Evolutionary conservation across 2,113 vertebrate species (phyloP), one percentile per base, ranked within the genome.

Genomic region (Saguinus imperator): DNA sequence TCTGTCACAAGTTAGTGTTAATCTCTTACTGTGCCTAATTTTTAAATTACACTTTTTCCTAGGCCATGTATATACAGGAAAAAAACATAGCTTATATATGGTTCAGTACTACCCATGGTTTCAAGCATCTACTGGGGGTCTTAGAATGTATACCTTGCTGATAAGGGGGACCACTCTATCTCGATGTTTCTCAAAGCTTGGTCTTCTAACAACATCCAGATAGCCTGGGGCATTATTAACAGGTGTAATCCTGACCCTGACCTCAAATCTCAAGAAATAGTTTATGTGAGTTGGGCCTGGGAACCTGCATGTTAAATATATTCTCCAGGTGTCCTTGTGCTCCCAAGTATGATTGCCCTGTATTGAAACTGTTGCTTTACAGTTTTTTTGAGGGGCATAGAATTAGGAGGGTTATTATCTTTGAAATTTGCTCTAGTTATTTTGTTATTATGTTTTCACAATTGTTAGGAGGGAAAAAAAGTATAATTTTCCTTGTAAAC

Each of bases 361-460:
- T 48, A 17, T 5, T 16, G 25, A 75, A 90, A 55, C 40, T 4
- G 1, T 70, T 58, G 17, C 14, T 92, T 61, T 45, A n/a, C 45
- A 25, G 70, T 29, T 16, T 81, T 91, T 91, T 61, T n/a, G 64
- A 75, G 21, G 68, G 48, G 21, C 16, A 76, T 66, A 27, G 64
- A 64, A 92, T 89, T 87, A 80, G 25, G 52, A 86, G 45, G 40
- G 10, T 40, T n/a, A 73, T 32, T 66, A 29, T 68, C 68, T 93
- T 95, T 94, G 37, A 73, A n/a, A 43, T 29, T 83, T 91, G 12
- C 55, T 70, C 3, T 61, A 43, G n/a, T 84, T 93, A 77, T 95
- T 92, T 89, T 80, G 73, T 96, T 95, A 88, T 94, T 92, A 87
- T 95, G 55, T 92, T 94, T 97, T 87, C 77, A 77, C 27, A 89